These are phyloP conservation scores for Rhaphigaster nebulosa DNA, from an alignment of 2,888 invertebrate species.

Conservation along the genomic window DNA sequence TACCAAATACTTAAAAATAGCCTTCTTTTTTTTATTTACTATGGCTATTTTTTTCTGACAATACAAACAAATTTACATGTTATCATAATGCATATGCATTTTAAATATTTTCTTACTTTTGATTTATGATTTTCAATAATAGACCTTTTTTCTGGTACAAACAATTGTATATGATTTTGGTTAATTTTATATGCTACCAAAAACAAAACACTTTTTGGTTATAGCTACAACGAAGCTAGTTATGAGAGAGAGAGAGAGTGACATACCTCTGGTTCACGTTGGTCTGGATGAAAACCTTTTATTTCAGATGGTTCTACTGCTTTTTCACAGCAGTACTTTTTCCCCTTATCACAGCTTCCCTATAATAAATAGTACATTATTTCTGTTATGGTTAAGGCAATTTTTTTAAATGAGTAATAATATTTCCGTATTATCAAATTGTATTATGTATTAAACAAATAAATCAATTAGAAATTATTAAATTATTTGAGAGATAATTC, in stretches of 20 bases:
- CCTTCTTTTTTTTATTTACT: neutral
- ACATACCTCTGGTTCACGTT: conserved; percentile 50
- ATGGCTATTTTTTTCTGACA: no score
- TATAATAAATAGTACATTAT: conserved; percentile 67
- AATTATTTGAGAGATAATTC: no score
- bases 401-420: neutral
- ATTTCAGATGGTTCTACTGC: conserved; percentile 60
- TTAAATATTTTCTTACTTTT: no score
- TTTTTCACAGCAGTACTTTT: conserved; percentile 77
- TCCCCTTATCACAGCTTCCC: conserved; percentile 76
- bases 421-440: neutral
- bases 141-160: no score
- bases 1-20: neutral
- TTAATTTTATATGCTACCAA: no score
- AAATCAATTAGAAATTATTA: no score
- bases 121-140: no score
- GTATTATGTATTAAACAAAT: no score
- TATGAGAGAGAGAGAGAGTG: neutral
- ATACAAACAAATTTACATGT: no score
- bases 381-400: neutral
- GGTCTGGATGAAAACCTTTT: conserved; percentile 55
- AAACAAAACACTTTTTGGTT: neutral
- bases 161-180: no score
- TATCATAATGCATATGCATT: no score
- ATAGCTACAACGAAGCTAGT: neutral